Conservation (phyloP, 2,797 vertebrate species). For the Thunnus albacares region DNA sequence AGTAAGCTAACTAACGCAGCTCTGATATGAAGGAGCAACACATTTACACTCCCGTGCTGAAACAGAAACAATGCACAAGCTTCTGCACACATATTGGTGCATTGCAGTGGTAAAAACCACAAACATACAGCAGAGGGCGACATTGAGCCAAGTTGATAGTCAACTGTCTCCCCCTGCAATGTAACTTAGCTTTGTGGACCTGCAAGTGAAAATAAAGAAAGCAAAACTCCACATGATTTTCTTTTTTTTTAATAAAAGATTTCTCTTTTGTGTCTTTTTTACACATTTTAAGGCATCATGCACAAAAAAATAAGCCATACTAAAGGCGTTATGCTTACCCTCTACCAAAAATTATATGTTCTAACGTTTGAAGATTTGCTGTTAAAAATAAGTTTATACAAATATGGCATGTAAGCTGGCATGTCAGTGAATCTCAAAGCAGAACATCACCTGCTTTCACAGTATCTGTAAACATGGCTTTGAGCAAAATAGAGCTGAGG, state of each 20-base stretch:
- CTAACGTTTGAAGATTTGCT: constrained; percentile 74
- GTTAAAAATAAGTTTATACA: constrained; percentile 86
- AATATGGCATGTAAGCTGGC: constrained; percentile 88
- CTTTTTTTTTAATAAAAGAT: constrained; percentile 85
- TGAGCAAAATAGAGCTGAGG: constrained; percentile 79
- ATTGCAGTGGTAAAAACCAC: constrained; percentile 50
- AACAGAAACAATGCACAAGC: constrained; percentile 40
- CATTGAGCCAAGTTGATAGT: constrained; percentile 26
- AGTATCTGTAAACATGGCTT: constrained; percentile 89
- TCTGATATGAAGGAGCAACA: constrained; percentile 9
- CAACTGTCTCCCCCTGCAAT: constrained; percentile 1
- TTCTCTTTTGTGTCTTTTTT: constrained; percentile 64
- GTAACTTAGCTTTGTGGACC: not conserved
- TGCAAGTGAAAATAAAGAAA: constrained; percentile 21
- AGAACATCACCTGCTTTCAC: constrained; percentile 82
- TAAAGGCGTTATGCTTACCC: constrained; percentile 78
- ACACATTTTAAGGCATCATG: constrained; percentile 90
- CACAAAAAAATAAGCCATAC: constrained; percentile 84
- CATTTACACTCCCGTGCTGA: constrained; percentile 12
- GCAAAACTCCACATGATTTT: constrained; percentile 31
- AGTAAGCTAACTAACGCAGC: not conserved
- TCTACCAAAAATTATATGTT: constrained; percentile 70
- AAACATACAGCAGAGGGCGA: constrained; percentile 71
- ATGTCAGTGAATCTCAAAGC: constrained; percentile 83
- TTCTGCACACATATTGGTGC: constrained; percentile 44